Conservation (phyloP, 2,888 invertebrate genomes). For the Clunio marinus region DNA sequence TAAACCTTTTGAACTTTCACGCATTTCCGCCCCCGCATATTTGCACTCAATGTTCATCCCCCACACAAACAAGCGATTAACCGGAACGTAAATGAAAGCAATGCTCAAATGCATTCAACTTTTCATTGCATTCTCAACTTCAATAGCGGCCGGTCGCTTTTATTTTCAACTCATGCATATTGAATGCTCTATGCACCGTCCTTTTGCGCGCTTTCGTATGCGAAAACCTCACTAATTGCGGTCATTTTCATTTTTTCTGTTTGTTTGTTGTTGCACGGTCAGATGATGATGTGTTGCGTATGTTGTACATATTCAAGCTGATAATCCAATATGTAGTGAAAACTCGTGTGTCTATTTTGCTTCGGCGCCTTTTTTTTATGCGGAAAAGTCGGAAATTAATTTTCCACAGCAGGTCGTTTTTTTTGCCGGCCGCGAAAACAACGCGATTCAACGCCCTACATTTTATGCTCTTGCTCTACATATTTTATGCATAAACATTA, state of each 20-base stretch:
- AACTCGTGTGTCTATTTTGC: not conserved
- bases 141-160: not conserved
- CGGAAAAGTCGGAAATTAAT: conserved; percentile 2
- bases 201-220: not conserved
- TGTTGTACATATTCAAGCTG: not conserved
- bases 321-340: conserved; percentile 16
- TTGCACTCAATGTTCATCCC: not conserved
- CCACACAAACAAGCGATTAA: not conserved
- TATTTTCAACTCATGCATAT: conserved; percentile 6
- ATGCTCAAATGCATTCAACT: conserved; percentile 2
- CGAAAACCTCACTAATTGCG: conserved; percentile 29
- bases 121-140: conserved; percentile 15
- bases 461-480: not conserved
- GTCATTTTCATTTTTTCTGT: conserved; percentile 30
- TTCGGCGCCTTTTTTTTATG: not conserved
- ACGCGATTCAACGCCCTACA: not conserved
- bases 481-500: not conserved
- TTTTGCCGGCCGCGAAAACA: not conserved
- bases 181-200: not conserved
- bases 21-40: conserved; percentile 18
- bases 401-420: not conserved
- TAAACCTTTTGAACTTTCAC: conserved; percentile 13
- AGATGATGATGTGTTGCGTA: not conserved
- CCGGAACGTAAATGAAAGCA: not conserved
- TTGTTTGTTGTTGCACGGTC: not conserved